phyloP scores from a whole-genome alignment of 2,888 invertebrate genomes.

The Tenthredo distinguenda region DNA sequence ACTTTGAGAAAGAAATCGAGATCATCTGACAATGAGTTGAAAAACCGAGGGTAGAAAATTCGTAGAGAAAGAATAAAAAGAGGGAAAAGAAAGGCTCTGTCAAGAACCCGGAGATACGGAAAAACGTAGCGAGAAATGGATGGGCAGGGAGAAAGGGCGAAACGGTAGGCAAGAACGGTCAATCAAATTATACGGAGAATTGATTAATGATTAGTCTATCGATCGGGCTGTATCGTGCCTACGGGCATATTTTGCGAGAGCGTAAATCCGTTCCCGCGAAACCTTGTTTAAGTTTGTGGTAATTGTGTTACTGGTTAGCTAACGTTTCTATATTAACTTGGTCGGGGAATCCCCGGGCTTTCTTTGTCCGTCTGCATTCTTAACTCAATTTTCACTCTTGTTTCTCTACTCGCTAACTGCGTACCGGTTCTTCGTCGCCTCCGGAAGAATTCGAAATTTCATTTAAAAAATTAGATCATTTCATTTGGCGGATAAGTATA shows the following conservation, averaged over 20 bases:
- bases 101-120: conserved; percentile 18
- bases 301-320: conserved; percentile 70
- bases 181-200: conserved; percentile 55
- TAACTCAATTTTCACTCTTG: conserved; percentile 66
- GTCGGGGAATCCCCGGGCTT: conserved; percentile 34
- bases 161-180: conserved; percentile 34
- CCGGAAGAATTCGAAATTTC: not conserved
- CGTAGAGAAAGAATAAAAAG: not conserved
- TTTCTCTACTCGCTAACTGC: conserved; percentile 56
- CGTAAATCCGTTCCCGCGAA: conserved; percentile 71
- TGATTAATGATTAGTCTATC: conserved; percentile 54
- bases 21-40: conserved; percentile 7
- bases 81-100: not conserved
- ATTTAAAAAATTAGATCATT: conserved; percentile 27
- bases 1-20: not conserved
- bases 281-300: conserved; percentile 72
- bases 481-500: not conserved
- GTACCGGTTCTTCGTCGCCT: not conserved
- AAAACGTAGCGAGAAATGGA: conserved; percentile 5
- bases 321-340: conserved; percentile 56
- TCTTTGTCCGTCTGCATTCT: conserved; percentile 63
- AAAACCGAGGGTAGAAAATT: not conserved
- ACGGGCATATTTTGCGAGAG: conserved; percentile 65
- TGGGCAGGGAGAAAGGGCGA: not conserved
- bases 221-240: conserved; percentile 54